Base-by-base conservation (phyloP, 2,888 invertebrate species). In the Agrochola lota region DNA sequence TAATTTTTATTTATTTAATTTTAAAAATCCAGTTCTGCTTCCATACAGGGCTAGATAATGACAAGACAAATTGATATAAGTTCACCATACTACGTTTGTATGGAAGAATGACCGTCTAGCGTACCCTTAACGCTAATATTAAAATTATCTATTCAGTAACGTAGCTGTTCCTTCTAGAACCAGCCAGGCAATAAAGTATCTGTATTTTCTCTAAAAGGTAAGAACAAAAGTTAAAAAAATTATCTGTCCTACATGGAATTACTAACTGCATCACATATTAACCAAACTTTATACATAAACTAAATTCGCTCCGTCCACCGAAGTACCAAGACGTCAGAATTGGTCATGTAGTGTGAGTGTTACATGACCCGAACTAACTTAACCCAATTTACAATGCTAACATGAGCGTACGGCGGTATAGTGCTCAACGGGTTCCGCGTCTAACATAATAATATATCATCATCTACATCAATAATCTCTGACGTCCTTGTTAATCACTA, bases 361-460 rank as follows among this genome's bases (percentile, higher is more conserved):
- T 77, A 87, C 87, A 83, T 72, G 81, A 85, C 87, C 78, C 79
- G 67, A 86, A 80, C 79, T 86, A 86, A 87, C 77, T 87, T 87
- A 87, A 85, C 87, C 85, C 81, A 87, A 87, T 87, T 87, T 85
- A 87, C 86, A 85, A 87, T 87, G 85, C 83, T 81, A 87, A 87
- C 85, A 87, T 62, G 81, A 74, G 66, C 76, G 62, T 76, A 71
- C 72, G 77, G 64, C 67, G 63, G 68, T 78, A 74, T 64, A 78
- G 75, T 83, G 49, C 74, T 75, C 77, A 66, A 49, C 78, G 77
- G 72, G 81, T 77, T 85, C 79, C 71, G 55, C 71, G 55, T 76
- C 62, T 78, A 76, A 84, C 74, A 68, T 83, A 62, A 76, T 87
- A 78, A 71, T 68, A 49, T 66, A 52, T 26, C 12, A 60, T 30